phyloP scores from a whole-genome alignment of 2,888 invertebrate species.

The Standfussiana lucernea region DNA sequence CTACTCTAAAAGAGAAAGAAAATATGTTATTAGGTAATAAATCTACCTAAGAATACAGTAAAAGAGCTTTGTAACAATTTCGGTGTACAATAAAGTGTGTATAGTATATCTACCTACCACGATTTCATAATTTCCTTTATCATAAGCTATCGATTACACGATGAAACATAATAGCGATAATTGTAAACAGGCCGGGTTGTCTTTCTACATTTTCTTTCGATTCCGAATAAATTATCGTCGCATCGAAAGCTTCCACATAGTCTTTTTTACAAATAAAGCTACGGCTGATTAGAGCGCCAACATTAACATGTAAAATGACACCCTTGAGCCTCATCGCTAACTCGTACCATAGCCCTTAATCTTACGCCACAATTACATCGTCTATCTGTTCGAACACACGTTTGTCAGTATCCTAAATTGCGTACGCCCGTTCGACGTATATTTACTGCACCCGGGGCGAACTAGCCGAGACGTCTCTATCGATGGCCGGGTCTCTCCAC shows the following conservation, averaged over 20 bases:
- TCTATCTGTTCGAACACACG: slow-evolving; percentile 58
- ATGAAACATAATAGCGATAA: neutral
- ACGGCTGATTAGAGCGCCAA: slow-evolving; percentile 22
- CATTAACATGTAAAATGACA: slow-evolving; percentile 47
- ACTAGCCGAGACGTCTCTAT: slow-evolving; percentile 64
- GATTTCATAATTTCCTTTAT: neutral
- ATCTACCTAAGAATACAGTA: neutral
- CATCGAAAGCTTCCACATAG: neutral
- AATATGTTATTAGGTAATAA: neutral
- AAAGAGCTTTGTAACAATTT: neutral
- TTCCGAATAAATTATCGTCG: neutral
- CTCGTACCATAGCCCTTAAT: slow-evolving; percentile 51
- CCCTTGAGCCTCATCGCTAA: slow-evolving; percentile 50
- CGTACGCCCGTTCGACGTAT: slow-evolving; percentile 62
- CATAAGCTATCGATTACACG: neutral
- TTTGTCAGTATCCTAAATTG: slow-evolving; percentile 67
- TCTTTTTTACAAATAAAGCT: slow-evolving; percentile 9
- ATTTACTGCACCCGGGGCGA: slow-evolving; percentile 59
- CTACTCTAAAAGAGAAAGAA: neutral
- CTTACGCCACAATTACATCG: slow-evolving; percentile 65
- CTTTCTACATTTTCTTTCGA: neutral
- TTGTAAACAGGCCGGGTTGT: neutral
- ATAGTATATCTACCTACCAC: neutral
- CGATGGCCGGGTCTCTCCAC: slow-evolving; percentile 62
- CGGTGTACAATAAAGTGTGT: neutral